Evolutionary conservation across 2,113 vertebrate genomes (phyloP), one percentile per base, ranked within the genome.

Genomic region (Myotis yumanensis): DNA sequence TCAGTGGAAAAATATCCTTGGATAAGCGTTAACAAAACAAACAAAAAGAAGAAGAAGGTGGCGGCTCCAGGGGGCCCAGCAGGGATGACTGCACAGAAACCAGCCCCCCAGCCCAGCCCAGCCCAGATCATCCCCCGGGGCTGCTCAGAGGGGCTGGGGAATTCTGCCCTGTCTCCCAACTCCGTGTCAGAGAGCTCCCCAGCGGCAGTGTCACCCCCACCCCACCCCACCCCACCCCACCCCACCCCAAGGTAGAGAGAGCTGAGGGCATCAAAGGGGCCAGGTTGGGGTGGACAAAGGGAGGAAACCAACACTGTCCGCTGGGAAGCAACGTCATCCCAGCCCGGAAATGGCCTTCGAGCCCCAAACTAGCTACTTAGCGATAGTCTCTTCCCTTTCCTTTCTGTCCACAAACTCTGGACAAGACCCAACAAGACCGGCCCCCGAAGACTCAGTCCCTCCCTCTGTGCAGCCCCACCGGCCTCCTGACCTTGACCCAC

Each of bases 401-500:
- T 64, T 83, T 68, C 57, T 25, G 35, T n/a, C 57, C 51, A 30
- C 28, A 28, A 71, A 59, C 43, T 72, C 43, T 72, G 9, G 59
- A 57, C 54, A 8, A 11, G 23, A 62, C 59, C 25, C 23, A 62
- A 90, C 64, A 25, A 54, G 73, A 18, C 51, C 17, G 23, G 32
- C 51, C 48, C n/a, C 16, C 10, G 11, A 59, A 77, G 35, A 35
- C 28, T 20, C 32, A 16, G 57, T 54, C 30, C 16, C 5, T 82
- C 37, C 17, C 9, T 73, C 46, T 16, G 14, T 4, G 28, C 2
- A 0, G 3, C 66, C 22, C 68, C 59, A 3, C 35, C 0, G 0
- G 57, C 57, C 48, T 40, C 66, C 75, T 37, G 43, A 40, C 81
- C 54, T 46, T 16, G 14, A 16, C 9, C 87, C 37, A 25, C 76